These are phyloP conservation scores for Pardosa pseudoannulata DNA, from an alignment of 2,888 invertebrate genomes.

Conservation along the genomic window DNA sequence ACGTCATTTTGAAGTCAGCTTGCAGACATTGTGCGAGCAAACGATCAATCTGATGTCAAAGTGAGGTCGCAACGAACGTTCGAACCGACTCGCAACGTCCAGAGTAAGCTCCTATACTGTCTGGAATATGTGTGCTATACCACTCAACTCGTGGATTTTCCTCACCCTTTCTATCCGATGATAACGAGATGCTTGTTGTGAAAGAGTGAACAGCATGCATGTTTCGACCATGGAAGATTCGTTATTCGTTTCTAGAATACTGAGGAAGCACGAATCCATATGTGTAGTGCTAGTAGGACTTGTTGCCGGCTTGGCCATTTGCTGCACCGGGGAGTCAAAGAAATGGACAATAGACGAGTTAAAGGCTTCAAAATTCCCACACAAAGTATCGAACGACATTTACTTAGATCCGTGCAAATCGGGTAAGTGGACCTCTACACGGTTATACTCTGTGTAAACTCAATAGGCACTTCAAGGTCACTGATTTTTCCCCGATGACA, in stretches of 20 bases:
- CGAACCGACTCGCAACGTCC: too few relatives aligned
- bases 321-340: slow-evolving; percentile 40
- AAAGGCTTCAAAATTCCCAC: slow-evolving; percentile 35
- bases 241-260: background rate
- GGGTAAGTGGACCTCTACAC: too few relatives aligned
- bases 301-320: slow-evolving; percentile 13
- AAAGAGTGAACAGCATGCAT: slow-evolving; percentile 5
- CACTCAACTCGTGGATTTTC: too few relatives aligned
- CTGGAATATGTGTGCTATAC: too few relatives aligned
- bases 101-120: too few relatives aligned
- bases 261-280: background rate
- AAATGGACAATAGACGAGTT: slow-evolving; percentile 68
- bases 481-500: too few relatives aligned
- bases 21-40: too few relatives aligned
- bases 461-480: too few relatives aligned
- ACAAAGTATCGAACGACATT: slow-evolving; percentile 67
- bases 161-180: slow-evolving; percentile 25
- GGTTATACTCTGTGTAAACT: too few relatives aligned
- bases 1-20: too few relatives aligned
- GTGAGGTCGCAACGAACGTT: too few relatives aligned
- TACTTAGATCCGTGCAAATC: slow-evolving; percentile 72
- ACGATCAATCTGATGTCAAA: too few relatives aligned
- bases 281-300: background rate
- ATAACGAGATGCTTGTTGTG: slow-evolving; percentile 1
- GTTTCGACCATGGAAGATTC: slow-evolving; percentile 31